Conservation (phyloP, 2,797 vertebrate species). For the Acanthiza pusilla region DNA sequence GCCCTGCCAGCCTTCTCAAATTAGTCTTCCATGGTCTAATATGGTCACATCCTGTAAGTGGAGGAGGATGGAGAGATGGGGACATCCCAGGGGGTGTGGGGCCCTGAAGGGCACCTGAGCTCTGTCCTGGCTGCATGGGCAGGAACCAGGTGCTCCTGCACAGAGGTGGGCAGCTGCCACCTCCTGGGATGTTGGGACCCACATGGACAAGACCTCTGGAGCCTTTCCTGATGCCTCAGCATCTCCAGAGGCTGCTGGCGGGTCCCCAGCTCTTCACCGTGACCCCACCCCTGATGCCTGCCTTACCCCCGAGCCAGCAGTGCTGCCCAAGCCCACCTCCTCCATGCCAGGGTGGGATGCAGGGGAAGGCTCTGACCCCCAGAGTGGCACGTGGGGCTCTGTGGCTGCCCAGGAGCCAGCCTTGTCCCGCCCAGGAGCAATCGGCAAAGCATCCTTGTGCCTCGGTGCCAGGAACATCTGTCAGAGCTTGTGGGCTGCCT, state of each 20-base stretch:
- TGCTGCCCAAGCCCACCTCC: accelerated
- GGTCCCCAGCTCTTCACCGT: neutral
- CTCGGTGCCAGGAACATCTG: slow-evolving; percentile 20
- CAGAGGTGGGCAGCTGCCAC: accelerated
- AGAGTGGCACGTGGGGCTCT: neutral
- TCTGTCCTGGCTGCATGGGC: neutral
- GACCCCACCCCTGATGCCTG: accelerated
- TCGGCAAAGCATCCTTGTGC: neutral
- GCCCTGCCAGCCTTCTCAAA: neutral
- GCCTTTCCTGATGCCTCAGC: neutral
- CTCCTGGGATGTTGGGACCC: accelerated
- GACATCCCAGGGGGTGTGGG: accelerated
- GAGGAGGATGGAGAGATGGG: neutral
- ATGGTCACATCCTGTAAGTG: neutral
- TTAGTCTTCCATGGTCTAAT: accelerated
- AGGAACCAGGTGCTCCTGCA: neutral
- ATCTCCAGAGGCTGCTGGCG: neutral
- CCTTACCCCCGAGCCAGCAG: neutral
- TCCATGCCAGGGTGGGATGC: accelerated
- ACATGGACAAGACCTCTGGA: neutral
- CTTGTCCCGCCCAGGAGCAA: neutral
- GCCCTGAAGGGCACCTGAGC: accelerated
- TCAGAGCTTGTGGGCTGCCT: neutral
- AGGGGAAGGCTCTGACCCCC: neutral
- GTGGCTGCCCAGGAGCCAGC: neutral